Evolutionary conservation across 1,140 invertebrate genomes (phyloP).

Genomic region (Manduca sexta): DNA sequence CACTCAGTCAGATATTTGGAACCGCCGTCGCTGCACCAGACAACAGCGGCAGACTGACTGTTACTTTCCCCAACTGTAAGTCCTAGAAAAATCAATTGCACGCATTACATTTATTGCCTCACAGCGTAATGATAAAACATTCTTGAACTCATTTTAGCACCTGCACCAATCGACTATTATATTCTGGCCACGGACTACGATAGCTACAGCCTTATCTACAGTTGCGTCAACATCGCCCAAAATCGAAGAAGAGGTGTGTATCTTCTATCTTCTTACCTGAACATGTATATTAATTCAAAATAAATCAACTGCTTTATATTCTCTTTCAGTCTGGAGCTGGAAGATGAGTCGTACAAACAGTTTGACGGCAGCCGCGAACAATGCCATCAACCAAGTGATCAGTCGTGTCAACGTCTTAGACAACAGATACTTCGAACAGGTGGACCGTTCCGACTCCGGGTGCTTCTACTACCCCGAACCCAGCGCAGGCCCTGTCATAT

Average conservation of each 20-base stretch:
- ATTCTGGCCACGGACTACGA: conserved; percentile 46
- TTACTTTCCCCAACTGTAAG: conserved; percentile 34
- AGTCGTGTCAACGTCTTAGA: conserved; percentile 37
- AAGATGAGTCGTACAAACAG: conserved; percentile 39
- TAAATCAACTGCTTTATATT: no score
- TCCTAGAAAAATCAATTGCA: background rate
- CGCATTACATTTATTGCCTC: no score
- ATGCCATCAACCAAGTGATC: conserved; percentile 31
- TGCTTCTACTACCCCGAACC: conserved; percentile 51
- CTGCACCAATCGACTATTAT: conserved; percentile 18
- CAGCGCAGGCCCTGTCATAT: conserved; percentile 23
- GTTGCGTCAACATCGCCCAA: conserved; percentile 24
- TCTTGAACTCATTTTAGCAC: conserved; percentile 11
- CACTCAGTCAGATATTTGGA: conserved; percentile 29
- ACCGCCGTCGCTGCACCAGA: conserved; percentile 28
- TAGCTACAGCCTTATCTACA: conserved; percentile 36
- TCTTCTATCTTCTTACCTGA: no score
- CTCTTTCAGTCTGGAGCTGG: conserved; percentile 42
- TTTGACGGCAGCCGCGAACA: conserved; percentile 15
- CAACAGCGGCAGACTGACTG: conserved; percentile 36
- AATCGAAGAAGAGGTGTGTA: conserved; percentile 20
- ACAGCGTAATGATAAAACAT: background rate
- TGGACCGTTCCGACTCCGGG: conserved; percentile 27
- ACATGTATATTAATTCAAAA: no score
- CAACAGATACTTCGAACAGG: conserved; percentile 28